phyloP scores from a whole-genome alignment of 2,888 invertebrate genomes.

The Plemyria rubiginata region DNA sequence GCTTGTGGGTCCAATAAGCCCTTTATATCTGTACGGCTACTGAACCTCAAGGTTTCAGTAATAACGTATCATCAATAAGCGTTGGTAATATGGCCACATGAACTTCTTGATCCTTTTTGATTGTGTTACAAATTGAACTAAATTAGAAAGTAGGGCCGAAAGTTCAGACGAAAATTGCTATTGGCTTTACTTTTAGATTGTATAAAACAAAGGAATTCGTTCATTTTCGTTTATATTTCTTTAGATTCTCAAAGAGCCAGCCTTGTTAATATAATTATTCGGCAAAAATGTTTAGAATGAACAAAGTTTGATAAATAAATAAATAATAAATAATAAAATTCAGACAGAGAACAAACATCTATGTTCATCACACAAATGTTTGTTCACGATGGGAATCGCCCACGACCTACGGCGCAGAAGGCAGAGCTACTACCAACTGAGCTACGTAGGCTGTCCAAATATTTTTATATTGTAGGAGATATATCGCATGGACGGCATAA shows the following conservation, averaged over 20 bases:
- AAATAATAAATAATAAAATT: too few relatives aligned
- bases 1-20: conserved; percentile 24
- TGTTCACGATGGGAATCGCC: too few relatives aligned
- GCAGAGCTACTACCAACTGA: too few relatives aligned
- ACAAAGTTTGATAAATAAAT: too few relatives aligned
- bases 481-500: too few relatives aligned
- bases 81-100: neutral
- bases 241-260: too few relatives aligned
- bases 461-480: too few relatives aligned
- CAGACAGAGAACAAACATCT: too few relatives aligned
- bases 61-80: conserved; percentile 27
- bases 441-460: too few relatives aligned
- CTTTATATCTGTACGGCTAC: conserved; percentile 28
- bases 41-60: conserved; percentile 3
- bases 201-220: neutral
- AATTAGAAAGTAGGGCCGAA: neutral
- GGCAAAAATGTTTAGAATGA: too few relatives aligned
- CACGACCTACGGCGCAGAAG: too few relatives aligned
- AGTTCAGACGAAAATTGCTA: neutral
- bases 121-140: conserved; percentile 16
- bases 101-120: conserved; percentile 24
- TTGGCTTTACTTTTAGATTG: neutral
- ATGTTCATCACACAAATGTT: too few relatives aligned
- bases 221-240: neutral
- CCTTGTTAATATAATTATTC: neutral